Evolutionary conservation across 92 coral and sea anemone species (phyloP).

Genomic region (Nematostella vectensis): DNA sequence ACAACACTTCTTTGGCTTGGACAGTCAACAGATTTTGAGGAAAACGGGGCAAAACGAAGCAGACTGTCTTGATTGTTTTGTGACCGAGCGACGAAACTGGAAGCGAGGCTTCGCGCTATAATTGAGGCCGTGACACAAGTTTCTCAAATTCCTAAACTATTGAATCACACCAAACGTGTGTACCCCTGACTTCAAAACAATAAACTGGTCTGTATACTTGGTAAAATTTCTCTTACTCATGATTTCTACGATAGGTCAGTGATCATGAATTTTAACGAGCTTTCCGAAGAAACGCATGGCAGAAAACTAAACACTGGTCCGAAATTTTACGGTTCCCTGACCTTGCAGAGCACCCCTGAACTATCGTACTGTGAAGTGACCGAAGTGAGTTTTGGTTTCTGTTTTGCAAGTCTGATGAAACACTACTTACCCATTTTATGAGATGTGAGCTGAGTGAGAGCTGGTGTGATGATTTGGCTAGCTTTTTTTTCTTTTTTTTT

Average conservation of each 20-base stretch:
- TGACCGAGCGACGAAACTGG: conserved; percentile 14
- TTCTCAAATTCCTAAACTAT: conserved; percentile 5
- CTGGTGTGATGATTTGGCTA: too few species aligned
- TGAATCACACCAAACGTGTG: conserved; percentile 1
- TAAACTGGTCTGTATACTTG: too few species aligned
- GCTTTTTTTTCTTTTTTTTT: not conserved
- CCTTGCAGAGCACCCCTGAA: too few species aligned
- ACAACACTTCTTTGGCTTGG: conserved; percentile 10
- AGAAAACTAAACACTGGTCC: not conserved
- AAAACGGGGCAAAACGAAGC: conserved; percentile 14
- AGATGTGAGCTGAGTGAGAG: too few species aligned
- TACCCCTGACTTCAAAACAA: too few species aligned
- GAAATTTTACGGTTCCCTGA: not conserved
- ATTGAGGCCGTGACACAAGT: not conserved
- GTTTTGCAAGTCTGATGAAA: too few species aligned
- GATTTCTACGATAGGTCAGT: not conserved
- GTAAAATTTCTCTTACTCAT: too few species aligned
- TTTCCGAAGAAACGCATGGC: conserved; percentile 30
- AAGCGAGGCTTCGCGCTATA: conserved; percentile 37
- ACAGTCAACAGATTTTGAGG: conserved; percentile 30
- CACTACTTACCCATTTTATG: too few species aligned
- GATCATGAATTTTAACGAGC: conserved; percentile 34
- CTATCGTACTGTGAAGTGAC: too few species aligned
- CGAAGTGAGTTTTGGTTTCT: too few species aligned
- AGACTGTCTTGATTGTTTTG: conserved; percentile 2